phyloP scores from a whole-genome alignment of 1,140 invertebrate genomes.

The Drosophila parvula region DNA sequence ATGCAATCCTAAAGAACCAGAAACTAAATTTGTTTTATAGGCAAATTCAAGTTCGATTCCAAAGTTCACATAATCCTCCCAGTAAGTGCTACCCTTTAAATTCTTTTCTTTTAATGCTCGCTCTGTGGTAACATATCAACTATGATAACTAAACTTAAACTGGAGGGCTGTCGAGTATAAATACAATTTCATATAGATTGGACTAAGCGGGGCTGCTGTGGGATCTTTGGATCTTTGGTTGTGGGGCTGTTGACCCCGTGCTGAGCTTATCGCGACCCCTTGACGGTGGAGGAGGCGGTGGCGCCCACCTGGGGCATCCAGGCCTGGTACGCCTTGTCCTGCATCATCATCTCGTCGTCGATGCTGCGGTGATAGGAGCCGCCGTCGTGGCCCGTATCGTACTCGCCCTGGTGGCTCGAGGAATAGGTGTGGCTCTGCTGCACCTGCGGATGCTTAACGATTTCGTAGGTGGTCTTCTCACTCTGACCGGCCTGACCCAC shows the following conservation, averaged over 20 bases:
- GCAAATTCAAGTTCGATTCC: no score
- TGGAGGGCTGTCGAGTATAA: constrained; percentile 70
- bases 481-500: constrained; percentile 86
- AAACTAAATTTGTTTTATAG: no score
- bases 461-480: constrained; percentile 93
- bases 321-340: constrained; percentile 86
- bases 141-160: constrained; percentile 64
- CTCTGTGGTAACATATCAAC: constrained; percentile 64
- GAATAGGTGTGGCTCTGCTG: constrained; percentile 91
- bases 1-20: no score
- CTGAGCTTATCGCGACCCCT: constrained; percentile 54
- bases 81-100: neutral
- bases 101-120: constrained; percentile 43
- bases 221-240: constrained; percentile 67
- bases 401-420: constrained; percentile 88
- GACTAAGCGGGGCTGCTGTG: constrained; percentile 43
- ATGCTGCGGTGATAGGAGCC: constrained; percentile 87
- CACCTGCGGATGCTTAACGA: constrained; percentile 92
- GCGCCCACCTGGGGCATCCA: constrained; percentile 77
- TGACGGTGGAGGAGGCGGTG: constrained; percentile 25
- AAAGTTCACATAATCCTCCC: constrained; percentile 11
- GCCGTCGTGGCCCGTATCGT: constrained; percentile 86
- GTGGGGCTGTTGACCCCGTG: constrained; percentile 10
- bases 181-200: constrained; percentile 71
- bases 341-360: constrained; percentile 86